phyloP scores from a whole-genome alignment of 2,888 invertebrate genomes.

The Himalopsyche anomala region DNA sequence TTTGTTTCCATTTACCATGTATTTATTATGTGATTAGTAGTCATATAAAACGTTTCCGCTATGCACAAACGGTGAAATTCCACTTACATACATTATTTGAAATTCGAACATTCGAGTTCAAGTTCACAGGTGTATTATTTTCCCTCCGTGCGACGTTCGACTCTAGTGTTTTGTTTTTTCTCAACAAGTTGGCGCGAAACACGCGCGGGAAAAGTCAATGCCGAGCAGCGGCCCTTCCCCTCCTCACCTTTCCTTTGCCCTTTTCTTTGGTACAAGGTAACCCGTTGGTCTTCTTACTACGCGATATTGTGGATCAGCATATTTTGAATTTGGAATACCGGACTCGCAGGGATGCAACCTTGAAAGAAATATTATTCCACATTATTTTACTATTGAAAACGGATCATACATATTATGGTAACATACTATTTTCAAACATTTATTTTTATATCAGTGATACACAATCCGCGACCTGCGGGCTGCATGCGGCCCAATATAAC shows the following conservation, averaged over 20 bases:
- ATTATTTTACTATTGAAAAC: too few species aligned
- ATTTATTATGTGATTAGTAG: background rate
- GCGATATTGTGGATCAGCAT: background rate
- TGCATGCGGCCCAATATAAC: too few species aligned
- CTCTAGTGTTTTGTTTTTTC: constrained; percentile 50
- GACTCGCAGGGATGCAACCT: too few species aligned
- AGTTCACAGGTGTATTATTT: constrained; percentile 39
- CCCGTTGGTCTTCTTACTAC: constrained; percentile 1
- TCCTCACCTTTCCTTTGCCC: background rate
- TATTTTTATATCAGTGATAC: too few species aligned
- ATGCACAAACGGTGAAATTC: background rate
- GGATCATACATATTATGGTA: too few species aligned
- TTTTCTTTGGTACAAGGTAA: background rate
- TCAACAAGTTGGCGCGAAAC: constrained; percentile 55
- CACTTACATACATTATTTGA: background rate
- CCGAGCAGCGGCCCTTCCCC: constrained; percentile 29
- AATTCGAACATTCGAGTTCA: constrained; percentile 44
- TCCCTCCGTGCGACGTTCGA: constrained; percentile 30
- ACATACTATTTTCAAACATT: too few species aligned
- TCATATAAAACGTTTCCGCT: background rate
- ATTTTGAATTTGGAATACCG: constrained; percentile 5
- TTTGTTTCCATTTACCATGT: background rate
- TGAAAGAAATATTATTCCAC: too few species aligned
- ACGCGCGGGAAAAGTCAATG: constrained; percentile 41
- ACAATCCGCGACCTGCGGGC: too few species aligned